These are phyloP conservation scores for Bucco capensis DNA, from an alignment of 2,113 vertebrate species.

Conservation along the genomic window DNA sequence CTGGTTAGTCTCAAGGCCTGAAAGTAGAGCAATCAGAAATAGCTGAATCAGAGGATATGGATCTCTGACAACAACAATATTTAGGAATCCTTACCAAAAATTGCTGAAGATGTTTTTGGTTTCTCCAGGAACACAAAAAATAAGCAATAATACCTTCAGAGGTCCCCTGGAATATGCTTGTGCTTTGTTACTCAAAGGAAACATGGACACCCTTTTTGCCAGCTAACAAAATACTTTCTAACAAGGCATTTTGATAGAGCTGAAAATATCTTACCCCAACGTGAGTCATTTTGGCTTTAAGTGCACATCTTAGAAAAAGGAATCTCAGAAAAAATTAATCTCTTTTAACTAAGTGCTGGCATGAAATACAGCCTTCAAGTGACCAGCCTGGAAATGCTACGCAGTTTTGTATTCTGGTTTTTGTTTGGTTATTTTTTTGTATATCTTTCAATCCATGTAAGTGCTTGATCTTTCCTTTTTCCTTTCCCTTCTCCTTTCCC, in stretches of 20 bases:
- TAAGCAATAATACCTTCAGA: background rate
- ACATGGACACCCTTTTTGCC: background rate
- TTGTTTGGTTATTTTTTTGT: too few relatives aligned
- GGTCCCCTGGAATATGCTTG: background rate
- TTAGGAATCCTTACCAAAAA: slow-evolving; percentile 19
- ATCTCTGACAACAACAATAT: slow-evolving; percentile 38
- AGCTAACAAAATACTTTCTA: slow-evolving; percentile 14
- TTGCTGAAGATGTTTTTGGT: background rate
- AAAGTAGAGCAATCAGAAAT: slow-evolving; percentile 8
- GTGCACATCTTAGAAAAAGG: background rate
- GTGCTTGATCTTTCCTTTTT: background rate
- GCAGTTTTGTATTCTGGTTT: slow-evolving; percentile 42
- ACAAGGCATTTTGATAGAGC: slow-evolving; percentile 12
- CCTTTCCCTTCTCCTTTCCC: background rate
- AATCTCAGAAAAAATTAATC: background rate
- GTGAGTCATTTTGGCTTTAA: slow-evolving; percentile 56
- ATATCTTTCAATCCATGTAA: background rate
- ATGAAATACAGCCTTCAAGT: background rate
- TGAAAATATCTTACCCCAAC: slow-evolving; percentile 11
- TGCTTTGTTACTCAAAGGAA: background rate
- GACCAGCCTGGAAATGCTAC: slow-evolving; percentile 24
- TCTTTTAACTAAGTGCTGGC: background rate
- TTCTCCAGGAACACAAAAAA: background rate
- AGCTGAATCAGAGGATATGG: slow-evolving; percentile 22
- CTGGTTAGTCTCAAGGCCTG: background rate